These are phyloP conservation scores for Chaetorhynchus papuensis DNA, from an alignment of 2,113 vertebrate genomes.

Conservation along the genomic window DNA sequence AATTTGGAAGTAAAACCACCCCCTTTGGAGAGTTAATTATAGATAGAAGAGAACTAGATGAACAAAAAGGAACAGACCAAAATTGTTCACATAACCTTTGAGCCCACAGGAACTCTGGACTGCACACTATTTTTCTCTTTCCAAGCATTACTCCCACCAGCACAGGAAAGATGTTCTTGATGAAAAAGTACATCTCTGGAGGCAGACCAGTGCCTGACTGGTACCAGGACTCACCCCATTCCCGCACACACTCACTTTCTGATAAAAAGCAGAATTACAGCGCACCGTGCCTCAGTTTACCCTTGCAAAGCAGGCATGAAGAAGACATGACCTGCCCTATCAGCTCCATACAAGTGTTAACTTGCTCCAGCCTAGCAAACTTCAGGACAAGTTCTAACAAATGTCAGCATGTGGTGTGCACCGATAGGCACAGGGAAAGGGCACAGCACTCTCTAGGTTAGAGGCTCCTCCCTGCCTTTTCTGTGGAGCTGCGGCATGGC, in stretches of 20 bases:
- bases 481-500: not conserved
- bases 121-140: not conserved
- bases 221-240: not conserved
- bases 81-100: not conserved
- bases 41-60: not conserved
- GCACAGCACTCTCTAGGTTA: not conserved
- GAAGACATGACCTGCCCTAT: not conserved
- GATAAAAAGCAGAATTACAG: not conserved
- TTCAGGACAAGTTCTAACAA: conserved; percentile 25
- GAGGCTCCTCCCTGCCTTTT: not conserved
- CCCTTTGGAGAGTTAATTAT: not conserved
- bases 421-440: conserved; percentile 3
- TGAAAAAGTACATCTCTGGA: not conserved
- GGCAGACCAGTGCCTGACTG: not conserved
- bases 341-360: not conserved
- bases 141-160: not conserved
- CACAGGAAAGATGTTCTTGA: not conserved
- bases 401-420: not conserved
- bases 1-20: not conserved
- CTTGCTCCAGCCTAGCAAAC: not conserved
- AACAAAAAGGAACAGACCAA: not conserved
- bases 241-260: not conserved
- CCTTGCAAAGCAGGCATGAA: not conserved
- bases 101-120: not conserved
- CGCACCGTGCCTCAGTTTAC: conserved; percentile 14